Conservation (phyloP, 2,113 vertebrate genomes). For the Calyptomena viridis region DNA sequence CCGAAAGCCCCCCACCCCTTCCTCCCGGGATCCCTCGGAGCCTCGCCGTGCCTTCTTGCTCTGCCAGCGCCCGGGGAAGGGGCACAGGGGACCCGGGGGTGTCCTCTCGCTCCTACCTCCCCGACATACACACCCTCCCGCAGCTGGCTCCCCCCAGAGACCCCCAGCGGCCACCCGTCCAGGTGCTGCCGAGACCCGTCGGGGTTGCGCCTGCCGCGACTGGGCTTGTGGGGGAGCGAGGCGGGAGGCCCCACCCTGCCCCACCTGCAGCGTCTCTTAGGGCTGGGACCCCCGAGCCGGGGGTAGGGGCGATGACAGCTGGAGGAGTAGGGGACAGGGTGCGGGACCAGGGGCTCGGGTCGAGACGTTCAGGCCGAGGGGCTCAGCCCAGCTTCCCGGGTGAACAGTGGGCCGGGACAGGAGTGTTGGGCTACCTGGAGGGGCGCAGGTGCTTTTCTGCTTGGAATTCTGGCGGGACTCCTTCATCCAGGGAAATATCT, state of each 20-base stretch:
- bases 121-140: not conserved
- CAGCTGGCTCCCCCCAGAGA: not conserved
- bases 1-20: not conserved
- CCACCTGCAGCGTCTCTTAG: not conserved
- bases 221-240: not conserved
- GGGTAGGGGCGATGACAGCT: not conserved
- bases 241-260: not conserved
- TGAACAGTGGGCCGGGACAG: not conserved
- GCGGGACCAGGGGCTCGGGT: not conserved
- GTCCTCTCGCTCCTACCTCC: not conserved
- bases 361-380: not conserved
- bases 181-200: not conserved
- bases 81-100: not conserved
- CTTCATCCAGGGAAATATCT: constrained; percentile 99
- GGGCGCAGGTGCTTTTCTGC: constrained; percentile 89
- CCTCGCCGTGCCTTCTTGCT: not conserved
- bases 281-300: not conserved
- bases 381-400: not conserved
- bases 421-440: constrained; percentile 82
- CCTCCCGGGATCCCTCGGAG: not conserved
- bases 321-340: not conserved
- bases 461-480: constrained; percentile 94
- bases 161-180: not conserved
- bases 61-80: not conserved
- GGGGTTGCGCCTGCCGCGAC: not conserved